phyloP scores from a whole-genome alignment of 64 coral and sea anemone genomes.

The Porites australiensis region DNA sequence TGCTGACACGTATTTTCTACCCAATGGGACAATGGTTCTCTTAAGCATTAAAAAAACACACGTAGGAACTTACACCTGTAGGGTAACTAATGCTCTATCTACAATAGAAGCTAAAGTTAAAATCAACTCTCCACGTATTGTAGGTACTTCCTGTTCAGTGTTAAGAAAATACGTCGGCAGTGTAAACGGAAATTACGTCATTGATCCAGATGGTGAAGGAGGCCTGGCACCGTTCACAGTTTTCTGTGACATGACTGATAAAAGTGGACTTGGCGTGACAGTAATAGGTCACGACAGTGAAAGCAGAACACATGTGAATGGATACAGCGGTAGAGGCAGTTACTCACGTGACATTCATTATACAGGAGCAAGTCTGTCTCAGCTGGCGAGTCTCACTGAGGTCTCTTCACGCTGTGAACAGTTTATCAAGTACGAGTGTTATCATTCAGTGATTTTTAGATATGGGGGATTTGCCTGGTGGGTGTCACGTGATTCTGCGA shows the following conservation, averaged over 20 bases:
- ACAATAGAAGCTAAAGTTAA: too few species aligned
- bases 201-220: not conserved
- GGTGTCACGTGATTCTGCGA: not conserved
- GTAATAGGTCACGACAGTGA: constrained; percentile 27
- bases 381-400: not conserved
- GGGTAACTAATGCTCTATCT: too few species aligned
- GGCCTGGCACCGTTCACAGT: not conserved
- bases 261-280: constrained; percentile 29
- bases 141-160: too few species aligned
- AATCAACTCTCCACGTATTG: too few species aligned
- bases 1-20: too few species aligned
- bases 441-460: not conserved
- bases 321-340: not conserved
- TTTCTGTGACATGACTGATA: constrained; percentile 24
- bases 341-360: constrained; percentile 1
- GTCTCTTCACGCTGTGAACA: constrained; percentile 13
- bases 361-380: not conserved
- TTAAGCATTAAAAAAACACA: too few species aligned
- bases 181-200: constrained; percentile 16
- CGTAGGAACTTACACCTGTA: too few species aligned
- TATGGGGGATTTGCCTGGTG: not conserved
- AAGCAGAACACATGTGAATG: not conserved
- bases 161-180: not conserved
- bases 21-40: too few species aligned
- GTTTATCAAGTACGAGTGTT: constrained; percentile 26